Base-by-base conservation (phyloP, 2,113 vertebrate genomes). In the Gobiocypris rarus region DNA sequence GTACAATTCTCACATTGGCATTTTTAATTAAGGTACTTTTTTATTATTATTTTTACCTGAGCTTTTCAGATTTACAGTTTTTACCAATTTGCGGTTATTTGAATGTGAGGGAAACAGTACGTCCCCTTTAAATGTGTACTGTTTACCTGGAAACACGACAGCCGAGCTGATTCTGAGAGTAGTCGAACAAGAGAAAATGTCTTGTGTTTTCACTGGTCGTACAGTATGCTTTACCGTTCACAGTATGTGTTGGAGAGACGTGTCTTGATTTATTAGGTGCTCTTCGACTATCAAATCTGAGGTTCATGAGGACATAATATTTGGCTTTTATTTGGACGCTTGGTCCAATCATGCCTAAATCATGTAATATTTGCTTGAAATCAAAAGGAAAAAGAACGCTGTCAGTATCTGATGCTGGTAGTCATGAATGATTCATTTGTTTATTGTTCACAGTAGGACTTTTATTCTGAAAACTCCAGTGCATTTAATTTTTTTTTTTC, bases 361-460 rank as follows among this genome's bases (percentile, higher is more conserved):
- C 87, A 87, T 84, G 84, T 90, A 88, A 88, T 50, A 87, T 84
- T 87, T 87, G 77, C 65, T 86, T 75, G 17, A 78, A 58, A 76
- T 81, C 65, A 67, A 9, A 28, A 79, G 11, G 83, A 38, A 63
- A 52, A 34, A 19, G 86, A 83, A 76, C 28, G 34, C 86, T 67
- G 82, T 88, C 83, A 91, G 85, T 87, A 38, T 88, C 83, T 77
- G 61, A 89, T 86, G 86, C 88, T 91, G 85, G 81, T 90, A 87
- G 89, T 87, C 69, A 85, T 81, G 73, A 87, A 85, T 89, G 78
- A 91, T 92, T 81, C 73, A 19, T 86, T 73, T 89, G 89, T 77
- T 85, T 48, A 84, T 90, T 86, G 88, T 83, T 86, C 85, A 67
- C 86, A 59, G 82, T 85, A 90, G 81, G 77, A 69, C 82, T 87